A percentile compares a stretch with the other conserved stretches of the same genome.
phyloP scores from a whole-genome alignment of 2,797 vertebrate genomes.

The Ibycter americanus region DNA sequence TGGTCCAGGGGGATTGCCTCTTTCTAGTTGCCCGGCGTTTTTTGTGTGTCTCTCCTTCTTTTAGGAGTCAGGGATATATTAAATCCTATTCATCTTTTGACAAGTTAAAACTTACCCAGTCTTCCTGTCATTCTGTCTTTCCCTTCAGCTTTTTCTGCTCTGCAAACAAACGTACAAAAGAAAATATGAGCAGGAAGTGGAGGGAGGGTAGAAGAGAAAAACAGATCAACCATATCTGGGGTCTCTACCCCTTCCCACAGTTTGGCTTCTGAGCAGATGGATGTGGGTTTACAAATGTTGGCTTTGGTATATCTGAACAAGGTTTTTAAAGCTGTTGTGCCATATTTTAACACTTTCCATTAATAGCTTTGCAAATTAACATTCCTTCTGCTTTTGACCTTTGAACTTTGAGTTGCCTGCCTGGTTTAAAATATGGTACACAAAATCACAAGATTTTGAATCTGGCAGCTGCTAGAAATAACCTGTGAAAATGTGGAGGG shows the following conservation, averaged over 20 bases:
- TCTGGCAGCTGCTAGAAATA: not conserved
- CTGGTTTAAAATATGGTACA: not conserved
- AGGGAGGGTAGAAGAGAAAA: slow-evolving; percentile 26
- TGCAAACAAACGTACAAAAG: slow-evolving; percentile 2
- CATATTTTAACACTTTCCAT: slow-evolving; percentile 48
- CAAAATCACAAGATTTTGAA: slow-evolving; percentile 32
- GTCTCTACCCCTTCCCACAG: slow-evolving; percentile 54
- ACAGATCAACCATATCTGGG: slow-evolving; percentile 28
- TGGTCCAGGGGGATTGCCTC: not conserved
- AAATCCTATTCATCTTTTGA: slow-evolving; percentile 16
- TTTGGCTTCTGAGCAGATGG: slow-evolving; percentile 61
- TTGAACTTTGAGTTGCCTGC: slow-evolving; percentile 28
- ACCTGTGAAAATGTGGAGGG: not conserved
- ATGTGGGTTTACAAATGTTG: slow-evolving; percentile 50
- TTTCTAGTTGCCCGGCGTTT: not conserved
- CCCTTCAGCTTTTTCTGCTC: not conserved
- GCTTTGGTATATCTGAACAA: slow-evolving; percentile 23
- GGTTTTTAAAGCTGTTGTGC: slow-evolving; percentile 38
- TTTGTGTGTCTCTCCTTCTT: not conserved
- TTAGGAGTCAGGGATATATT: not conserved
- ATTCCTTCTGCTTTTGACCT: slow-evolving; percentile 33
- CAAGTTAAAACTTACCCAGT: slow-evolving; percentile 10
- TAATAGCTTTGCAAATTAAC: slow-evolving; percentile 44
- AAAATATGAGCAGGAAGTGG: slow-evolving; percentile 29
- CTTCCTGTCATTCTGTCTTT: slow-evolving; percentile 12